A percentile compares a stretch with the other conserved stretches of the same genome.
These are phyloP conservation scores for Nerophis ophidion DNA, from an alignment of 2,113 vertebrate genomes.

Conservation along the genomic window DNA sequence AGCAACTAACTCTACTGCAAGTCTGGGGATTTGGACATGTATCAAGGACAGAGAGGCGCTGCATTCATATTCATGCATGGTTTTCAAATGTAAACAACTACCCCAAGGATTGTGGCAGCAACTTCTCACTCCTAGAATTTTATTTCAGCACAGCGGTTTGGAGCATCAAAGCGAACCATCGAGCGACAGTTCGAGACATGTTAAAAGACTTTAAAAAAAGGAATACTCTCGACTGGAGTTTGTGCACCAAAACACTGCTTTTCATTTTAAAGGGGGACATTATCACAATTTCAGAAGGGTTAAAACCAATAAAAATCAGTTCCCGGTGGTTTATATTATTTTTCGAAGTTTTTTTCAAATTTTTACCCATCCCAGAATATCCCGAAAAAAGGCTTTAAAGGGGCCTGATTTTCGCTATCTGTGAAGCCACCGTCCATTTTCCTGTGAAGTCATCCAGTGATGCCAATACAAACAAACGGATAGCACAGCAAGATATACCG, in stretches of 20 bases:
- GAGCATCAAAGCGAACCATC: constrained; percentile 41
- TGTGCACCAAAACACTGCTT: constrained; percentile 3
- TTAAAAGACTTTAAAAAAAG: neutral
- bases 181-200: constrained; percentile 10
- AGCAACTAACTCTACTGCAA: constrained; percentile 16
- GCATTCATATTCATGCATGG: constrained; percentile 52
- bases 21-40: constrained; percentile 21
- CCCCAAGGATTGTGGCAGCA: constrained; percentile 46
- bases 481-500: no score
- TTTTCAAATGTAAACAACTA: constrained; percentile 55
- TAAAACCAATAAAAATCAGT: no score
- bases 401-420: no score
- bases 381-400: no score
- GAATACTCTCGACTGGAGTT: neutral
- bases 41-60: constrained; percentile 48
- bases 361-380: no score
- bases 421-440: no score
- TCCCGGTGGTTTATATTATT: no score
- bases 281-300: no score
- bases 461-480: no score
- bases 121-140: constrained; percentile 19
- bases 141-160: constrained; percentile 26
- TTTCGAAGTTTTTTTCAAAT: no score
- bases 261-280: no score
- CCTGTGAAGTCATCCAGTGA: no score